Base-by-base conservation (phyloP, 2,888 invertebrate species). In the Brachynemurus nebulosus region DNA sequence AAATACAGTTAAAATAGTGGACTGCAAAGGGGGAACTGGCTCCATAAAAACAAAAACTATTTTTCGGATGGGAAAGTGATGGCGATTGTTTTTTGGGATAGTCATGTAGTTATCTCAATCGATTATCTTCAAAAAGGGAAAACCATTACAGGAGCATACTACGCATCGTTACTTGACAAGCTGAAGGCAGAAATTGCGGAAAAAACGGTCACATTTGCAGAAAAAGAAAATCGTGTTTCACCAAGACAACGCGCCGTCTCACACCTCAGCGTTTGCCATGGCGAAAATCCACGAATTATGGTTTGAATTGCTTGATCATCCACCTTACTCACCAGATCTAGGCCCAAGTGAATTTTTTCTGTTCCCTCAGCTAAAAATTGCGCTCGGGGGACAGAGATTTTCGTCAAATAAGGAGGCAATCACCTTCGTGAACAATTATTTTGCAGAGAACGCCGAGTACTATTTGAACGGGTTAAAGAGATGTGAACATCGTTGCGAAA, bases 241-340 rank as follows among this genome's bases (percentile, higher is more conserved):
- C 40, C 39, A 39, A 33, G 39, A 30, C 25, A 37, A 9, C 40
- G 9, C n/a, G 17, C n/a, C 21, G 36, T 20, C n/a, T 27, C 44
- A 44, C 27, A 44, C 35, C 23, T 38, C 40, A 40, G 21, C 34
- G 38, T 12, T 38, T 38, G 38, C 38, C 20, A 38, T 19, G 12
- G 37, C 16, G 19, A 38, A 38, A 38, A 38, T 38, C 5, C 38
- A 21, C 12, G 38, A 47, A 47, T 23, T 46, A 39, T 40, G 40
- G 9, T 45, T 41, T 38, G 38, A 44, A 46, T 21, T 45, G 39
- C 44, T 39, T 12, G 34, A 19, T 14, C 52, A 53, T 38, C 45
- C 51, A 27, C 48, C 51, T 18, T 51, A 53, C 36, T 50, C 48
- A 20, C 47, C 50, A 38, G 48, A 53, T 46, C 38, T 54, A 45